A percentile compares a stretch with the other conserved stretches of the same genome.
Evolutionary conservation across 1,140 invertebrate species (phyloP).

Genomic region (Neoseiulus cucumeris): DNA sequence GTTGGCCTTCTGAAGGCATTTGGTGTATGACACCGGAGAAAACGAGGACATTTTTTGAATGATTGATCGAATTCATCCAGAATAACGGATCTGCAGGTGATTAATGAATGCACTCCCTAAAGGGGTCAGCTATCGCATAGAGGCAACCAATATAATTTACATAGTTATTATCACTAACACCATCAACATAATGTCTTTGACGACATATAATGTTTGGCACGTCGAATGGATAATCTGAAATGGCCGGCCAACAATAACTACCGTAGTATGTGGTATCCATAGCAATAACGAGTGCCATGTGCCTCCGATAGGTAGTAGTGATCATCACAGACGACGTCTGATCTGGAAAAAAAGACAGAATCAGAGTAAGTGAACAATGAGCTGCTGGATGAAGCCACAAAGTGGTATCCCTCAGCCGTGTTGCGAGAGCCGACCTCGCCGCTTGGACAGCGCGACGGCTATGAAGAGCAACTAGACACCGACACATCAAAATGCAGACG

Average conservation of each 20-base stretch:
- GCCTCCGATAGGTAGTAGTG: too few relatives aligned
- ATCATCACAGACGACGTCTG: too few relatives aligned
- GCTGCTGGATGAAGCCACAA: too few relatives aligned
- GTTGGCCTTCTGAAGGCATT: conserved; percentile 7
- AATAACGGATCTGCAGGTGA: not conserved
- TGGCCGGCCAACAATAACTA: not conserved
- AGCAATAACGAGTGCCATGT: not conserved
- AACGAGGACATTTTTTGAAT: not conserved
- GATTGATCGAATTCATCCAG: not conserved
- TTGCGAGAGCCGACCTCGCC: too few relatives aligned
- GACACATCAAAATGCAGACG: too few relatives aligned
- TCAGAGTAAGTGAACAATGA: too few relatives aligned
- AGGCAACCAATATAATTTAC: not conserved
- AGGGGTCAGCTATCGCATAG: not conserved
- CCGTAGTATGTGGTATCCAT: not conserved
- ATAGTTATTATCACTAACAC: not conserved
- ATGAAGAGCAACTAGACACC: too few relatives aligned
- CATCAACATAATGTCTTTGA: not conserved
- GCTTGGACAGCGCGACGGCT: too few relatives aligned
- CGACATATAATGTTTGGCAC: not conserved
- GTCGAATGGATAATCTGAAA: not conserved
- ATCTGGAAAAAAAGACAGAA: too few relatives aligned
- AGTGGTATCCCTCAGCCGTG: too few relatives aligned
- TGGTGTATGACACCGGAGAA: not conserved
- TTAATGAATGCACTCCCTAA: not conserved